These are phyloP conservation scores for Oryzias javanicus DNA, from an alignment of 2,113 vertebrate genomes.

Conservation along the genomic window DNA sequence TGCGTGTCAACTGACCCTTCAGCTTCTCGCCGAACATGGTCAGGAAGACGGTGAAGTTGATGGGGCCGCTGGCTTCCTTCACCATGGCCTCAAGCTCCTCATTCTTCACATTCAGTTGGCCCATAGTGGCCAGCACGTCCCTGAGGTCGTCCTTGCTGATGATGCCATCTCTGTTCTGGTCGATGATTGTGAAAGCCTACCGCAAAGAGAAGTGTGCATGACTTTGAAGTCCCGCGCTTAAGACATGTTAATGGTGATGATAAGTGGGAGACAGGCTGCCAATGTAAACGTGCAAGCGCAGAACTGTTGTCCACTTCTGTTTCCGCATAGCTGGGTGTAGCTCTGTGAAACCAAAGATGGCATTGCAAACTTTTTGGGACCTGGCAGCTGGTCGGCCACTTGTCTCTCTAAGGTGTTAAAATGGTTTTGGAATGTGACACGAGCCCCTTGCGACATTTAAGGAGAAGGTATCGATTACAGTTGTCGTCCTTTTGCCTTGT, in stretches of 20 bases:
- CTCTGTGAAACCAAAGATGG: slow-evolving; percentile 70
- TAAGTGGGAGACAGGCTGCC: slow-evolving; percentile 14
- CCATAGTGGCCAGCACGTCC: slow-evolving; percentile 89
- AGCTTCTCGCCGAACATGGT: slow-evolving; percentile 97
- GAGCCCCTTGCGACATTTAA: slow-evolving; percentile 67
- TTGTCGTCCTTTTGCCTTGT: slow-evolving; percentile 50
- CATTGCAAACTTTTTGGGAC: slow-evolving; percentile 54
- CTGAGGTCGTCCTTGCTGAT: slow-evolving; percentile 90
- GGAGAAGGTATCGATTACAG: slow-evolving; percentile 64
- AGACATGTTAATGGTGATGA: slow-evolving; percentile 31
- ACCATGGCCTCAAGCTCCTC: slow-evolving; percentile 92
- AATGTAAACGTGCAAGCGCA: slow-evolving; percentile 49
- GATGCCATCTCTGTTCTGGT: slow-evolving; percentile 94
- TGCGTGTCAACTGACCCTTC: slow-evolving; percentile 79
- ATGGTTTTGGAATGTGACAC: slow-evolving; percentile 71
- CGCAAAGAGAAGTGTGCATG: not conserved
- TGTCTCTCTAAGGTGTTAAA: slow-evolving; percentile 78
- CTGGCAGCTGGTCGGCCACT: slow-evolving; percentile 76
- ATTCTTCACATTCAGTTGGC: slow-evolving; percentile 89
- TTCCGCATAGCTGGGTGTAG: slow-evolving; percentile 28
- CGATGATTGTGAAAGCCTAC: slow-evolving; percentile 92
- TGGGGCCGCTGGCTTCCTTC: slow-evolving; percentile 91
- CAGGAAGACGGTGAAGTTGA: slow-evolving; percentile 94
- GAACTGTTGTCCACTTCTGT: slow-evolving; percentile 34
- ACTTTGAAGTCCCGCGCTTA: slow-evolving; percentile 18